Evolutionary conservation across 2,113 vertebrate genomes (phyloP).

Genomic region (Centrocercus urophasianus): DNA sequence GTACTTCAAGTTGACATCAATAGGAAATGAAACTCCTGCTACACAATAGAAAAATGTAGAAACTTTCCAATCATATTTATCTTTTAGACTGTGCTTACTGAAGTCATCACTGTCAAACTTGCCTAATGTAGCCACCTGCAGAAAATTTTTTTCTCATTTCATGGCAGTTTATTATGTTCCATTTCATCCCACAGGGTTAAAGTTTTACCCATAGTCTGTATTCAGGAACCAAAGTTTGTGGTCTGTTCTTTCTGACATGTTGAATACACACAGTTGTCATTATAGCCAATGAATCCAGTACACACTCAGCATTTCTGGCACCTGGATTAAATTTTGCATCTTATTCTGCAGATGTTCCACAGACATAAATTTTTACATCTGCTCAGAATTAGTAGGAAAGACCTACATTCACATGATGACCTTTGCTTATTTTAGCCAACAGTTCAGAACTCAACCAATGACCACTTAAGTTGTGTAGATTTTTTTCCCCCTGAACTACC

Average conservation of each 20-base stretch:
- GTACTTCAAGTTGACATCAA: background rate
- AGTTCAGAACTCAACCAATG: background rate
- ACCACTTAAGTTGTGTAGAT: too few species aligned
- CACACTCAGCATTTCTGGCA: background rate
- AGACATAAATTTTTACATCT: background rate
- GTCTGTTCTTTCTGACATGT: background rate
- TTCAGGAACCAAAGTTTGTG: background rate
- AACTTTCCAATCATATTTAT: background rate
- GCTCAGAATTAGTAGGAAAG: background rate
- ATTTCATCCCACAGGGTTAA: background rate
- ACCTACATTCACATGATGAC: background rate
- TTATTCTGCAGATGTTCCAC: background rate
- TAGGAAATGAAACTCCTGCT: background rate
- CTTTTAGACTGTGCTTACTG: background rate
- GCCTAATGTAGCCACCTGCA: background rate
- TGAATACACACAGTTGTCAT: background rate
- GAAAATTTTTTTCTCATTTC: background rate
- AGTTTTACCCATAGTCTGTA: background rate
- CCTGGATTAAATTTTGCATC: background rate
- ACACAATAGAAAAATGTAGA: background rate
- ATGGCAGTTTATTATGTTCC: background rate
- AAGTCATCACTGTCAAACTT: background rate
- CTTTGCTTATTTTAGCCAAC: background rate
- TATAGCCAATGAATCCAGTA: background rate
- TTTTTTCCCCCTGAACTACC: accelerated